Evolutionary conservation across 2,113 vertebrate genomes (phyloP).

Genomic region (Bubo scandiacus): DNA sequence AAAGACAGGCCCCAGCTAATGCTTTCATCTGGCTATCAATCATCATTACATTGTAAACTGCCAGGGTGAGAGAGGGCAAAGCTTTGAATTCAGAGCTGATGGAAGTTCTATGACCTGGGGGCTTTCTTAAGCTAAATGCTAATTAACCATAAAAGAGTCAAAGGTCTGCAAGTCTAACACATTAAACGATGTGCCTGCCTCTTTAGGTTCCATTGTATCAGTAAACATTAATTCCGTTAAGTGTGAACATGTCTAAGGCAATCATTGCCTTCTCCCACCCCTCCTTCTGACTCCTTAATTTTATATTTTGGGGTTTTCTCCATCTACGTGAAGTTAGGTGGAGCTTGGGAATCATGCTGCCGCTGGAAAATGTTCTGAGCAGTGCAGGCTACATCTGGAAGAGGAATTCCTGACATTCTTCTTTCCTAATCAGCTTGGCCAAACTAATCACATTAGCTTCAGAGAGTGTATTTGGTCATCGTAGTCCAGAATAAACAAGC

Average conservation of each 20-base stretch:
- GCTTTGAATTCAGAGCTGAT: slow-evolving; percentile 65
- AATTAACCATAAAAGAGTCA: slow-evolving; percentile 70
- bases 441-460: slow-evolving; percentile 60
- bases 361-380: not conserved
- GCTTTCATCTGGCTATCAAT: slow-evolving; percentile 68
- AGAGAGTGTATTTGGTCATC: slow-evolving; percentile 29
- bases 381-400: slow-evolving; percentile 25
- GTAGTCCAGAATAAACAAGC: slow-evolving; percentile 34
- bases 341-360: not conserved
- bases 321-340: not conserved
- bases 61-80: slow-evolving; percentile 63
- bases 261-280: not conserved
- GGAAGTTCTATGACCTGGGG: slow-evolving; percentile 60
- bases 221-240: slow-evolving; percentile 10
- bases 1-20: slow-evolving; percentile 26
- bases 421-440: slow-evolving; percentile 21
- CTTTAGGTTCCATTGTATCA: slow-evolving; percentile 42
- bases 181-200: slow-evolving; percentile 3
- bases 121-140: slow-evolving; percentile 59
- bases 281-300: slow-evolving; percentile 5
- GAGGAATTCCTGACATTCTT: slow-evolving; percentile 57
- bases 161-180: slow-evolving; percentile 59
- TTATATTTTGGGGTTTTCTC: not conserved
- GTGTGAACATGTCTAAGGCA: not conserved
- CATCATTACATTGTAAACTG: slow-evolving; percentile 66